Evolutionary conservation across 1,140 invertebrate genomes (phyloP), one percentile per base, ranked within the genome.

Genomic region (Anthonomus grandis): DNA sequence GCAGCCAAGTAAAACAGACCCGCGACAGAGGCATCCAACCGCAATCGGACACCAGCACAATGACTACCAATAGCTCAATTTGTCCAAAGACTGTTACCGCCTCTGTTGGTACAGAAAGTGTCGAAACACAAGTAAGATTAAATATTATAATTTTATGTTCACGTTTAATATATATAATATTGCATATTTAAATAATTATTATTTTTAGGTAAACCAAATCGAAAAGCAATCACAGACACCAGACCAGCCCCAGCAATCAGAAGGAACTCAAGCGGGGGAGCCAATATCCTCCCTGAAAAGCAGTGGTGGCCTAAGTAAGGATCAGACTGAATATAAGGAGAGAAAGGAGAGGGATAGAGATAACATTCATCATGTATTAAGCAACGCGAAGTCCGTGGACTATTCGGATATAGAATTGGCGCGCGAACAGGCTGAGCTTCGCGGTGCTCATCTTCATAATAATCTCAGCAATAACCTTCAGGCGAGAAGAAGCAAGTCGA

Each of bases 201-300:
- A n/a, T n/a, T 45, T 45, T 23, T 31, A 68, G 64, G 64, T 66
- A 24, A 64, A 52, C 42, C 69, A 73, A 59, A 69, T 64, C 21
- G 69, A 71, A 64, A 58, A 66, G 17, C 70, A 67, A 57, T 79
- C 76, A 38, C 76, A 80, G 64, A 68, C 73, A 47, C 69, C 70
- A 25, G 78, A 79, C 69, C 67, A 79, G 21, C 66, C 78, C 17
- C 65, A 78, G 19, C 74, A 82, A 2, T 89, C 86, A 3, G 88
- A 91, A 75, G 87, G 87, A 3, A 88, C 87, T 0, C 89, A 91
- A 71, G 87, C 86, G 0, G 87, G 87, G 17, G 87, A 86, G 2
- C 85, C 86, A 0, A 71, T 88, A 18, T 74, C 76, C 58, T 71
- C 74, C 50, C 74, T 71, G 19, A 76, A 70, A 55, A 83, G 83